Base-by-base conservation (phyloP, 1,140 invertebrate genomes). In the Plodia interpunctella region DNA sequence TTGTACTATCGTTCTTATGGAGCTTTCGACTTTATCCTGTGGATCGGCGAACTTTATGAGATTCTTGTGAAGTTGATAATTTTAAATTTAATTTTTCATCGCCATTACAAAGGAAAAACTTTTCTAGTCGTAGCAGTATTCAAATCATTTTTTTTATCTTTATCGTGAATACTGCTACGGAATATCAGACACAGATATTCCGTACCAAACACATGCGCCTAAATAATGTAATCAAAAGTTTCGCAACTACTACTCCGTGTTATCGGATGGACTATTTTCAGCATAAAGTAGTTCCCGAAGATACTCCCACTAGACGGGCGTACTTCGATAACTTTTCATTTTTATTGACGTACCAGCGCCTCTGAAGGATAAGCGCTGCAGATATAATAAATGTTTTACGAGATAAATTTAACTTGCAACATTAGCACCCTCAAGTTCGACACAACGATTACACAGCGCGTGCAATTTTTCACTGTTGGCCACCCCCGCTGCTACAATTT, bases 321-420 rank as follows among this genome's bases (percentile, higher is more conserved):
- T 15, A 44, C 38, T 15, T 5, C 8, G 20, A 57, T 57, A 50
- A 61, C 49, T 61, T 61, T 55, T 61, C 59, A 55, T 56, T 55
- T 60, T 61, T 61, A 61, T 61, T 61, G 54, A 11, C 35, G 52
- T 64, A 55, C 53, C 38, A 51, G 70, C 75, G 52, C 73, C 74
- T 73, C 66, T 66, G 74, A 64, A 67, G 57, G 54, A 66, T 60
- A 59, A 63, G 66, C 68, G 66, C 71, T 69, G 62, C 57, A 64
- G 58, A 62, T 76, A 70, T 78, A 76, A 83, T 76, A 81, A 81
- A 83, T 83, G 78, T 80, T 76, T 60, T 74, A 73, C 65, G 65
- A 79, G 79, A 83, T 80, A 83, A 76, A 81, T 81, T 72, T 72
- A 76, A 75, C 66, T 77, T 74, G 73, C 74, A 76, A 73, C 78